Evolutionary conservation across 2,888 invertebrate species (phyloP), one percentile per base, ranked within the genome.

Genomic region (Acheta domesticus): DNA sequence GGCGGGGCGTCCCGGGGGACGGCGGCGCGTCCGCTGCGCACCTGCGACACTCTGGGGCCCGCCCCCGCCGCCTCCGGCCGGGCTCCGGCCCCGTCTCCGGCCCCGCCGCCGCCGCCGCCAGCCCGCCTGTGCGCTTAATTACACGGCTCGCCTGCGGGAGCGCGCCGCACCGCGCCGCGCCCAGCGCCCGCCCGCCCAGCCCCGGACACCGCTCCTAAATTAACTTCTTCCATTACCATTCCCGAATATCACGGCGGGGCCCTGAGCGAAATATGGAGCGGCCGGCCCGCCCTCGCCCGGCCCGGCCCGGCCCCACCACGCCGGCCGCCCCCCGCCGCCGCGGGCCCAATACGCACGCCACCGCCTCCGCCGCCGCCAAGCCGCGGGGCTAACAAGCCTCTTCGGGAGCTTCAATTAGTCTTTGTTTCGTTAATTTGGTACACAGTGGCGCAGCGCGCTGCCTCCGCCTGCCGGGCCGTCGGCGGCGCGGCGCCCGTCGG

Each of bases 161-260:
- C 62, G 36, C 62, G 14, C 62, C 62, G n/a, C 62, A 0, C 2
- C 62, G 12, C 2, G 16, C 14, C 11, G 3, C 62, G 62, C n/a
- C 8, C 62, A 11, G 16, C 23, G 23, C 23, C 62, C 62, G 62
- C 62, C 62, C 62, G 62, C 62, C 62, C 62, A 4, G 14, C 62
- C 5, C 62, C 62, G 16, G 62, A 62, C 62, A 62, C 62, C n/a
- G 62, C 62, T 62, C 62, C 62, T 62, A 62, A 62, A 62, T 62
- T 62, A 62, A 62, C 62, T 62, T 62, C 62, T 62, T 62, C 62
- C 62, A 62, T 62, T 62, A 62, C 62, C 62, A 62, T 62, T 62
- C 62, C 62, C 62, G 62, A 62, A 62, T 62, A 62, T 62, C 62
- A 62, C 62, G n/a, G 62, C 62, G 62, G 23, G 36, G 8, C 62